Evolutionary conservation across 2,113 vertebrate genomes (phyloP).

Genomic region (Chinchilla lanigera): DNA sequence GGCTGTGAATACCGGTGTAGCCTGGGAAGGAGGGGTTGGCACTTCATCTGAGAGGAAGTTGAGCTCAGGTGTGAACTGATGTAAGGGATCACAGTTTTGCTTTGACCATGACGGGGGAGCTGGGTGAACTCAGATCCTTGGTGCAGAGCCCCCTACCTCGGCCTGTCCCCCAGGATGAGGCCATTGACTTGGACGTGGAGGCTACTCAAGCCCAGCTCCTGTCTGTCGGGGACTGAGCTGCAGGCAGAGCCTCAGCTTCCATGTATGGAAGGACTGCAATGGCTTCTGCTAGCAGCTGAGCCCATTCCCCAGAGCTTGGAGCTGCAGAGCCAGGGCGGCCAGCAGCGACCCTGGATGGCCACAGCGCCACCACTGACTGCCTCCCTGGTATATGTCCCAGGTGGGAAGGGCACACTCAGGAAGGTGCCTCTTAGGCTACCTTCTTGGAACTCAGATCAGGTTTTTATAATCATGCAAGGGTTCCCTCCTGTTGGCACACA

Average conservation of each 20-base stretch:
- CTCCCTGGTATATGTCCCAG: neutral
- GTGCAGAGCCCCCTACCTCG: too few relatives aligned
- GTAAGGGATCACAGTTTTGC: neutral
- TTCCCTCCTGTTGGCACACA: too few relatives aligned
- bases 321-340: neutral
- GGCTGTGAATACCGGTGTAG: neutral
- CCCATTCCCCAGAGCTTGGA: neutral
- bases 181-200: neutral
- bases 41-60: neutral
- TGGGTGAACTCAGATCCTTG: neutral
- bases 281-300: neutral
- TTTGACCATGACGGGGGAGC: rapidly evolving
- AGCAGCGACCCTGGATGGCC: neutral
- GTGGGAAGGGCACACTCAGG: neutral
- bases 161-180: neutral
- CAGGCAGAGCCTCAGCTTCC: neutral
- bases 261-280: rapidly evolving
- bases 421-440: neutral
- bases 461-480: neutral
- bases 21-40: neutral
- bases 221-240: rapidly evolving
- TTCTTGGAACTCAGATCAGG: neutral
- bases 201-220: neutral
- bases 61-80: neutral
- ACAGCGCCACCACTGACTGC: neutral